Percentiles rank a stretch among this genome's conserved stretches.
These are phyloP conservation scores for Drosophila bocqueti DNA, from an alignment of 1,140 invertebrate genomes.

Conservation along the genomic window DNA sequence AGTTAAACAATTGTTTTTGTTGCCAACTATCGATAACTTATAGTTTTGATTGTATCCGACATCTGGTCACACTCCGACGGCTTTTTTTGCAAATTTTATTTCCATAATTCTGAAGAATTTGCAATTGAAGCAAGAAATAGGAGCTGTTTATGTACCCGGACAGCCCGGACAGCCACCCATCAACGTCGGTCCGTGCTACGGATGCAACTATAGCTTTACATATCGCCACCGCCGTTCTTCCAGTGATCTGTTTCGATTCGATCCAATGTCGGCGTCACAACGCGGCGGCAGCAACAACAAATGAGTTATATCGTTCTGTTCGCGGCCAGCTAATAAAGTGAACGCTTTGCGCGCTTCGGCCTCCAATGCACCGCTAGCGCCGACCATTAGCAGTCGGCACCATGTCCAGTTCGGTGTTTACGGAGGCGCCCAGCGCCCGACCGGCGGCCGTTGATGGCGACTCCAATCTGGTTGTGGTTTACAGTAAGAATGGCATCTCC, in stretches of 20 bases:
- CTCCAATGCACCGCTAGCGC: constrained; percentile 38
- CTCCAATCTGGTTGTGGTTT: constrained; percentile 88
- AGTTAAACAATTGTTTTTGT: not conserved
- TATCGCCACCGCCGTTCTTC: constrained; percentile 3
- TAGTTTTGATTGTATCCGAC: not conserved
- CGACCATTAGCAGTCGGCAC: constrained; percentile 16
- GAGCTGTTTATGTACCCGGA: not conserved
- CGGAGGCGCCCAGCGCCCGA: constrained; percentile 57
- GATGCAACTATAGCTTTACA: constrained; percentile 26
- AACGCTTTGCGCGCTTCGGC: constrained; percentile 12
- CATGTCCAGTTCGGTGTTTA: constrained; percentile 83
- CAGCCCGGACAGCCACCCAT: not conserved
- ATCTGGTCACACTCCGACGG: constrained; percentile 52
- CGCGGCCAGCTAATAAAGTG: constrained; percentile 17
- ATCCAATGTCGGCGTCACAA: constrained; percentile 71
- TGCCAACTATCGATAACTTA: constrained; percentile 3
- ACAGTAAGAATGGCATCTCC: constrained; percentile 90
- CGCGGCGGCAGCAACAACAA: constrained; percentile 67
- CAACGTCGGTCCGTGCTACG: not conserved
- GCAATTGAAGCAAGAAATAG: constrained; percentile 44
- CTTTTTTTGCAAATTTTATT: constrained; percentile 70
- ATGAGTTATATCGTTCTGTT: constrained; percentile 44
- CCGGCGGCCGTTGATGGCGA: constrained; percentile 55
- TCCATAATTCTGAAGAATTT: constrained; percentile 61
- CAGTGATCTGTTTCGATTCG: constrained; percentile 17